Evolutionary conservation across 2,888 invertebrate genomes (phyloP), one percentile per base, ranked within the genome.

Genomic region (Dicranocentrus wangi): DNA sequence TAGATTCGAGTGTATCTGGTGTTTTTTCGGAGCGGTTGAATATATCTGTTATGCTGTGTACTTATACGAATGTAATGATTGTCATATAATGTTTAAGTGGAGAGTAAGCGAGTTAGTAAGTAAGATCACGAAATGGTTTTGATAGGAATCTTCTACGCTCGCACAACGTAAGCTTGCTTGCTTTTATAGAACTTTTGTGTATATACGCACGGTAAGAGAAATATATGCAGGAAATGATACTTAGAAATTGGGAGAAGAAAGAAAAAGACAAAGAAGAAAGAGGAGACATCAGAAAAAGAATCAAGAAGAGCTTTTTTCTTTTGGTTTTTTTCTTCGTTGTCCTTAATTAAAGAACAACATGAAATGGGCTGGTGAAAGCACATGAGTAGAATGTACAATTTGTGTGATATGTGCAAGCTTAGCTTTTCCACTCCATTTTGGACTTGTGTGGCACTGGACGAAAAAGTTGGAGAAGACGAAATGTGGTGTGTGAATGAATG

Each of bases 311-410:
- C 13, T 27, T 73, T 65, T 66, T 53, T 19, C 23, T 72, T 19
- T 72, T 60, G 32, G 60, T 80, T 66, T 80, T 72, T 23, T 55
- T 70, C 47, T 71, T 79, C 79, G 63, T 69, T 71, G 39, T 61
- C 78, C 70, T 70, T 79, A 79, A 79, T 79, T 71, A 79, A 79
- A 79, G 71, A 72, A 71, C 71, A 79, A 79, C 79, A 72, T 71
- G 71, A 66, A 79, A 79, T 79, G 71, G 71, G 68, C 51, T 73
- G 80, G 80, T 72, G 72, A 80, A 69, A 73, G 73, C 69, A 75
- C 73, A 81, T 60, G 80, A 47, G 58, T 68, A 65, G 66, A 72
- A 70, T 69, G 69, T 77, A 55, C 58, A 76, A 66, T 66, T 76
- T 66, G 75, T 75, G 58, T 72, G 61, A 61, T 51, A 17, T 51